A percentile compares a stretch with the other conserved stretches of the same genome.
Conservation (phyloP, 2,113 vertebrate genomes). For the Cyphomyrus discorhynchus region DNA sequence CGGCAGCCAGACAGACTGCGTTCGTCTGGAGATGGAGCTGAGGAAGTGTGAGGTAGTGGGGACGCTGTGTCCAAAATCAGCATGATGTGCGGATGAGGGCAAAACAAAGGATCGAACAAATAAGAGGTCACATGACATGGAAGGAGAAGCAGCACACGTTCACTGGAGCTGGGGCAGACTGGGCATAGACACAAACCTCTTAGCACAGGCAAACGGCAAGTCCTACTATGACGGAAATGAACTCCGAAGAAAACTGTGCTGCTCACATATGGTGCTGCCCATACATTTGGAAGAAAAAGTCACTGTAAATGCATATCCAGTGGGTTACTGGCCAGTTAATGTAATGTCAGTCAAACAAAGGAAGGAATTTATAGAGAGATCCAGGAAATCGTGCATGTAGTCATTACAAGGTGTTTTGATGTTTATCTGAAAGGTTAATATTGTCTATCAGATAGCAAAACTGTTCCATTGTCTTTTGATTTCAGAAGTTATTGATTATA, state of each 20-base stretch:
- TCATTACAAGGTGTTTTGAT: background rate
- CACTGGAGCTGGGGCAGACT: constrained; percentile 11
- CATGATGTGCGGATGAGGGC: background rate
- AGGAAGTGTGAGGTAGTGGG: constrained; percentile 7
- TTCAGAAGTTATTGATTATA: background rate
- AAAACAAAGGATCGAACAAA: background rate
- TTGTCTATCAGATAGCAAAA: background rate
- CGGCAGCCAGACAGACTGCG: constrained; percentile 29
- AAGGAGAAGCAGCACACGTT: constrained; percentile 22
- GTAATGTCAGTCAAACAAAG: background rate
- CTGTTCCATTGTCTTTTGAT: background rate
- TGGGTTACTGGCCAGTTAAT: background rate
- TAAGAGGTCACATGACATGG: background rate
- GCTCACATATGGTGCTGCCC: background rate
- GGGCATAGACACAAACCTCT: constrained; percentile 18
- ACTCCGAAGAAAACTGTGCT: background rate
- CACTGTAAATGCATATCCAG: background rate
- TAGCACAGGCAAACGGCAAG: background rate
- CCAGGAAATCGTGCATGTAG: background rate
- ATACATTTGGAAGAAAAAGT: background rate
- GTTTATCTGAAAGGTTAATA: background rate
- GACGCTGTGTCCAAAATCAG: background rate
- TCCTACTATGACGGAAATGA: background rate
- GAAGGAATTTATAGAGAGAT: background rate
- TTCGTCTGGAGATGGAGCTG: constrained; percentile 35